These are phyloP conservation scores for Phalanger gymnotis DNA, from an alignment of 2,797 vertebrate genomes.

Conservation along the genomic window DNA sequence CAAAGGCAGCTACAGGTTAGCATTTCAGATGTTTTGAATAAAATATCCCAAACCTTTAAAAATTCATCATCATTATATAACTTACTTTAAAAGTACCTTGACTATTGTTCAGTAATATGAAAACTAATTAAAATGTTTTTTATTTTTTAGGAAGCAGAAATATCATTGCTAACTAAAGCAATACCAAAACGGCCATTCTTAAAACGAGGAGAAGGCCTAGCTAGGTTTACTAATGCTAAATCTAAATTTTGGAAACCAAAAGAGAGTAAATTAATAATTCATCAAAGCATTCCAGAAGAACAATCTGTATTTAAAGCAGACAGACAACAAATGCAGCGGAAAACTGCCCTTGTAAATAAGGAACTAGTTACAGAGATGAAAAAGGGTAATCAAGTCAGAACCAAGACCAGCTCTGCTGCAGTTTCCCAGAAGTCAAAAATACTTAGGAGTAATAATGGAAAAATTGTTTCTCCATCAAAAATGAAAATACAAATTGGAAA, in stretches of 20 bases:
- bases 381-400: conserved; percentile 74
- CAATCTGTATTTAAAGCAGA: conserved; percentile 77
- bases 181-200: conserved; percentile 91
- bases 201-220: conserved; percentile 93
- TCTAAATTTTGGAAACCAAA: conserved; percentile 75
- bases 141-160: conserved; percentile 79
- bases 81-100: conserved; percentile 45
- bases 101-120: conserved; percentile 14
- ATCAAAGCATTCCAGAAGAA: conserved; percentile 81
- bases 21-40: conserved; percentile 1
- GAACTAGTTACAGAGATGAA: conserved; percentile 81
- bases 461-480: conserved; percentile 76
- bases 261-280: conserved; percentile 69
- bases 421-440: conserved; percentile 79
- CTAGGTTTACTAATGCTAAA: conserved; percentile 89
- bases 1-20: conserved; percentile 82
- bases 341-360: conserved; percentile 87
- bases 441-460: conserved; percentile 83
- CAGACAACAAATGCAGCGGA: conserved; percentile 87
- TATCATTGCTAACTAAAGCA: conserved; percentile 73
- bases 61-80: conserved; percentile 8
- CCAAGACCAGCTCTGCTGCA: conserved; percentile 69
- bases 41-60: conserved; percentile 45
- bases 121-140: conserved; percentile 60
- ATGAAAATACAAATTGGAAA: conserved; percentile 67